These are phyloP conservation scores for Parus major DNA, from an alignment of 2,113 vertebrate genomes.

Conservation along the genomic window DNA sequence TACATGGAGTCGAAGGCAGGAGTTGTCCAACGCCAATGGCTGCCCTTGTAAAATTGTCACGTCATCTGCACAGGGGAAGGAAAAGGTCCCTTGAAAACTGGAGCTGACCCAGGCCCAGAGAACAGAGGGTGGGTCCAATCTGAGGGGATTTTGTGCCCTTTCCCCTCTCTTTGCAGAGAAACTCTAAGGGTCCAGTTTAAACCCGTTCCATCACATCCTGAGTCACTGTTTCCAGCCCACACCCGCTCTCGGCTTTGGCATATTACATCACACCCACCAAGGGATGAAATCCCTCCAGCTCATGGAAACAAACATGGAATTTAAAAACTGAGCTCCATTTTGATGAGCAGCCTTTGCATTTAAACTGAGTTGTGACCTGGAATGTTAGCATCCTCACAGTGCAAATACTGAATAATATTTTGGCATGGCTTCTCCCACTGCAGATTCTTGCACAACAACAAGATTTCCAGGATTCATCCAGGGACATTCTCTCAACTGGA, in stretches of 20 bases:
- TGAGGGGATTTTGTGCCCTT: not conserved
- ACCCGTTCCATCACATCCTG: slow-evolving; percentile 24
- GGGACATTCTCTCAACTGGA: slow-evolving; percentile 87
- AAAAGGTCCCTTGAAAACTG: not conserved
- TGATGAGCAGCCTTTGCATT: not conserved
- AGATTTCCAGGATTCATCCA: slow-evolving; percentile 84
- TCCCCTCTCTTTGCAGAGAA: not conserved
- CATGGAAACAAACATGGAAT: not conserved
- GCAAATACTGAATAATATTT: slow-evolving; percentile 5
- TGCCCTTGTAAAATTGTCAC: not conserved
- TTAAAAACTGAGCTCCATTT: not conserved
- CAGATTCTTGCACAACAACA: slow-evolving; percentile 95
- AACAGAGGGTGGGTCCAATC: not conserved
- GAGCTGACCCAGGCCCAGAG: not conserved
- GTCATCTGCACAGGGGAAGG: not conserved
- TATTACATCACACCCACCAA: not conserved
- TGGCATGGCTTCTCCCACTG: not conserved
- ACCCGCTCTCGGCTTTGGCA: not conserved
- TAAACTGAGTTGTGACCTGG: not conserved
- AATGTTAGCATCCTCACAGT: not conserved
- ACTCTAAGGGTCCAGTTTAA: not conserved
- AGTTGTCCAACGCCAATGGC: not conserved
- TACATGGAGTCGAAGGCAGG: not conserved
- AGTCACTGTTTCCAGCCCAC: slow-evolving; percentile 41
- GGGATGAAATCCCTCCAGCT: not conserved